phyloP scores from a whole-genome alignment of 2,113 vertebrate species.

The Phyllostomus discolor region DNA sequence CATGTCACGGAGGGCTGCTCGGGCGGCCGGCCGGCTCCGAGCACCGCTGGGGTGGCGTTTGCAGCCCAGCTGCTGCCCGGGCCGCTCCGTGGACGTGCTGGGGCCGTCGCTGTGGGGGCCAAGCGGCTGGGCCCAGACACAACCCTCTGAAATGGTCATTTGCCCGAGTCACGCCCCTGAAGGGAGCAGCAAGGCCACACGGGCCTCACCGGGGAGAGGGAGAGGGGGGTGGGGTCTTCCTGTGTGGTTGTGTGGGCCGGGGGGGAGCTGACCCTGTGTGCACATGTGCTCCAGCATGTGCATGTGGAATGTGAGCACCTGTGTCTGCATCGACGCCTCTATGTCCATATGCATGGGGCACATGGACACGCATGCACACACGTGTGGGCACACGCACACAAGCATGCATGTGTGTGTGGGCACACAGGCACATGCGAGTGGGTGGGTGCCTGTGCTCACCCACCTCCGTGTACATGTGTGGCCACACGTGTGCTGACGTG shows the following conservation, averaged over 20 bases:
- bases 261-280: rapidly evolving
- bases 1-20: conserved; percentile 89
- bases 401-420: too few species aligned
- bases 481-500: too few species aligned
- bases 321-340: too few species aligned
- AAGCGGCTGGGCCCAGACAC: rapidly evolving
- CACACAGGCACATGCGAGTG: too few species aligned
- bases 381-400: rapidly evolving
- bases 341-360: too few species aligned
- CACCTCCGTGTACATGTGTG: neutral
- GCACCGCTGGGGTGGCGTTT: conserved; percentile 80
- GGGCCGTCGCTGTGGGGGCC: neutral
- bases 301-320: neutral
- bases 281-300: rapidly evolving
- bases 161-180: neutral
- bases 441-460: neutral
- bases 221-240: rapidly evolving
- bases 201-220: rapidly evolving
- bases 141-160: neutral
- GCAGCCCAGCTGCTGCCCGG: conserved; percentile 78
- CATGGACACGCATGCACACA: rapidly evolving
- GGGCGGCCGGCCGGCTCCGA: conserved; percentile 85
- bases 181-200: neutral
- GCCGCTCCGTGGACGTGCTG: neutral
- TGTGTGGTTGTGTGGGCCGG: rapidly evolving